Evolutionary conservation across 2,113 vertebrate species (phyloP).

Genomic region (Falcunculus frontatus): DNA sequence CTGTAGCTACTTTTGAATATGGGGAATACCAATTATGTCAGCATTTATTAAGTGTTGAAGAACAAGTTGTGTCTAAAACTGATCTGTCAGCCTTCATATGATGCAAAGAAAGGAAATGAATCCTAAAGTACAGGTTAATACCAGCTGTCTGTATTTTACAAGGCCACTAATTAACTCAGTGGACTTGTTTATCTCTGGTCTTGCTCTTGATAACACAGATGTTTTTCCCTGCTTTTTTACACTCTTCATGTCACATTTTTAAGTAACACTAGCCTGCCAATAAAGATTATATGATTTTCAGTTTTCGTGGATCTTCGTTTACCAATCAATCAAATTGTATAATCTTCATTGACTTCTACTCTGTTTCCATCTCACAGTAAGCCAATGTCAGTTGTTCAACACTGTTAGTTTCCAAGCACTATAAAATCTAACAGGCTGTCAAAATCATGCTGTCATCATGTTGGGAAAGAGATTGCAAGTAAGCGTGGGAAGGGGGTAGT

Average conservation of each 20-base stretch:
- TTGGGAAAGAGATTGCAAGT: not conserved
- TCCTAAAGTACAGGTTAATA: not conserved
- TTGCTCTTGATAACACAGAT: not conserved
- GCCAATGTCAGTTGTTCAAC: not conserved
- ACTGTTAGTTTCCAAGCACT: not conserved
- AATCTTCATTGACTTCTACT: not conserved
- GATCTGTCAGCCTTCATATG: not conserved
- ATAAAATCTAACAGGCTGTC: not conserved
- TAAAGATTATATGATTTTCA: not conserved
- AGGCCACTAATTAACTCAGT: not conserved
- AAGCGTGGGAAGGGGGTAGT: fast-evolving
- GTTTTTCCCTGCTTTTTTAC: not conserved
- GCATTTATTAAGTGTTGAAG: not conserved
- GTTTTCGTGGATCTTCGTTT: not conserved
- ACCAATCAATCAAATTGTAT: not conserved
- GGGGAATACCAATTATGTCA: not conserved
- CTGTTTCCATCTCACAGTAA: not conserved
- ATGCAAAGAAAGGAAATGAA: not conserved
- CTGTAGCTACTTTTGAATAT: not conserved
- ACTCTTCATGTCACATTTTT: not conserved
- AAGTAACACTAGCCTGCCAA: not conserved
- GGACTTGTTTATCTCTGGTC: not conserved
- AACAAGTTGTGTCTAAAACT: not conserved
- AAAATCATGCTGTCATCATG: not conserved
- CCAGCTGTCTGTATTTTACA: not conserved